phyloP scores from a whole-genome alignment of 2,888 invertebrate genomes.

The Tenodera sinensis region DNA sequence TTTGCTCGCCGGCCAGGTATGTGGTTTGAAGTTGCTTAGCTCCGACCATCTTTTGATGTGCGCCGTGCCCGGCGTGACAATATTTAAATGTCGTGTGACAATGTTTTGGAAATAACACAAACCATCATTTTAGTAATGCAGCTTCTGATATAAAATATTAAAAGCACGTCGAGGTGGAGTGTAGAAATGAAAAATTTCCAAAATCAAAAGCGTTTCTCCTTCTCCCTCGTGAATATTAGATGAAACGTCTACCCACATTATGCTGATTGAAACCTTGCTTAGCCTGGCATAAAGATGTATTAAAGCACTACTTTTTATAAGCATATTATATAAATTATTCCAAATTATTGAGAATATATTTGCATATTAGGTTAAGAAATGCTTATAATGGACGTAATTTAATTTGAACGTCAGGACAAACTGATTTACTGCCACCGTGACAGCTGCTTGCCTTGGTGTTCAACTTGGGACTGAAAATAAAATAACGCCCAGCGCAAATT shows the following conservation, averaged over 20 bases:
- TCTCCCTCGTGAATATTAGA: background rate
- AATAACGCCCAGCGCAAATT: too few relatives aligned
- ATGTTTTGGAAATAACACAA: too few relatives aligned
- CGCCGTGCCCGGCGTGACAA: too few relatives aligned
- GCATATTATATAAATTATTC: background rate
- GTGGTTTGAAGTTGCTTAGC: too few relatives aligned
- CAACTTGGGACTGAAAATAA: background rate
- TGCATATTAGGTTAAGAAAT: background rate
- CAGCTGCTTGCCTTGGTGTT: background rate
- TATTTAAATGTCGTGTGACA: too few relatives aligned
- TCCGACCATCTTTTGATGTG: too few relatives aligned
- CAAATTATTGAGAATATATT: background rate
- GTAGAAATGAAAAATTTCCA: background rate
- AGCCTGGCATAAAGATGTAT: too few relatives aligned
- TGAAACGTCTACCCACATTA: background rate
- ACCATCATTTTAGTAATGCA: too few relatives aligned
- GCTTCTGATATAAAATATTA: too few relatives aligned
- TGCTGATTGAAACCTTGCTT: background rate
- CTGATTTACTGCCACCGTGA: background rate
- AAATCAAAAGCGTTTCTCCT: background rate
- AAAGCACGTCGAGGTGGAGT: background rate
- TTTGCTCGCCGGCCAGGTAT: too few relatives aligned
- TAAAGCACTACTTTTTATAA: background rate
- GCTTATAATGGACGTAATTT: background rate
- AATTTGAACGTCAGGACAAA: background rate